These are phyloP conservation scores for Dolichotis patagonum DNA, from an alignment of 2,113 vertebrate species.

Conservation along the genomic window DNA sequence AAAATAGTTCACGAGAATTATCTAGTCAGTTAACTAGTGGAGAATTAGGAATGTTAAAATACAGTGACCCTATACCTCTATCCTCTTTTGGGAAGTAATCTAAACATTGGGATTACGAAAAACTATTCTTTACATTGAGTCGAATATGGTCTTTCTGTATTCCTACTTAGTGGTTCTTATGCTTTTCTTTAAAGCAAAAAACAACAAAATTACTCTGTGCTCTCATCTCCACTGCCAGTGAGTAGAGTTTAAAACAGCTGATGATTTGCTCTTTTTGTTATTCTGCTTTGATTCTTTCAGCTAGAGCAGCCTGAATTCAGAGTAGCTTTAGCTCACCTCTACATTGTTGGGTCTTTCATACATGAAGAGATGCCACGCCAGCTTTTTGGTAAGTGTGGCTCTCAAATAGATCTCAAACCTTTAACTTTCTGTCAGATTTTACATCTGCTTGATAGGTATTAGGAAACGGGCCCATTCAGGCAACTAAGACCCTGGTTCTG, in stretches of 20 bases:
- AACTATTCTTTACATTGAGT: not conserved
- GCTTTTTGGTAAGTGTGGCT: not conserved
- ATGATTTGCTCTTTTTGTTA: not conserved
- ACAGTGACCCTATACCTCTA: not conserved
- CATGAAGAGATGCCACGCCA: not conserved
- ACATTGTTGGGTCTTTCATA: not conserved
- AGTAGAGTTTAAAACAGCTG: not conserved
- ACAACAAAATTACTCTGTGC: not conserved
- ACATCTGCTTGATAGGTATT: not conserved
- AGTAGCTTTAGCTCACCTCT: not conserved
- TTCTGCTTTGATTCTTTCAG: not conserved
- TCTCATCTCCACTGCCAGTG: accelerated
- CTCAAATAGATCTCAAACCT: not conserved
- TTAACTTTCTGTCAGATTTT: not conserved
- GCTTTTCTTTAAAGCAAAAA: constrained; percentile 2
- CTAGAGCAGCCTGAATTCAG: not conserved
- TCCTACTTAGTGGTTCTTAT: not conserved
- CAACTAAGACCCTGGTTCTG: not conserved
- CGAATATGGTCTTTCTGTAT: not conserved
- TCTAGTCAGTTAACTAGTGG: not conserved
- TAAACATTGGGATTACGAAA: not conserved
- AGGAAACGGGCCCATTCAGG: not conserved
- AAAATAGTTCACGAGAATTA: constrained; percentile 27
- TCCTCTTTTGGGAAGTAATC: not conserved
- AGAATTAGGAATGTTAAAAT: not conserved